A percentile compares a stretch with the other conserved stretches of the same genome.
phyloP scores from a whole-genome alignment of 1,140 invertebrate genomes.

The Drosophila murphyi region DNA sequence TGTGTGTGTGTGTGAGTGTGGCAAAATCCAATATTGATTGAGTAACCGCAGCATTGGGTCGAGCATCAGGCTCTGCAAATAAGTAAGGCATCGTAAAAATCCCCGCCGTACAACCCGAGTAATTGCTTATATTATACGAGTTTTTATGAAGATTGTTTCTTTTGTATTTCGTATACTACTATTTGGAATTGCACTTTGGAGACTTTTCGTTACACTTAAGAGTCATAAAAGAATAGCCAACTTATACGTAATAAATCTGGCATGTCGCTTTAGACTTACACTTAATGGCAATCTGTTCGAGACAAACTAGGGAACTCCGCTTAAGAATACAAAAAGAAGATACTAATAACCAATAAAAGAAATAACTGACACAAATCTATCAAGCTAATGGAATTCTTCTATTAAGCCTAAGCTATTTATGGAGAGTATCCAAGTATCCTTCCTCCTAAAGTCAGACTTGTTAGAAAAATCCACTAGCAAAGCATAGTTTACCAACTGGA shows the following conservation, averaged over 20 bases:
- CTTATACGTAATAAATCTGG: constrained; percentile 40
- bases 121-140: constrained; percentile 70
- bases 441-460: too few relatives aligned
- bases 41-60: constrained; percentile 66
- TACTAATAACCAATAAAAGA: not conserved
- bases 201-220: constrained; percentile 40
- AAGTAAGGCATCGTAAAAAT: constrained; percentile 70
- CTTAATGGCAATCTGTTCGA: not conserved
- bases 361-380: not conserved
- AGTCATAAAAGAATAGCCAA: constrained; percentile 50
- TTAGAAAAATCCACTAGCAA: too few relatives aligned
- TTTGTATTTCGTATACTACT: constrained; percentile 28
- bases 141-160: constrained; percentile 71
- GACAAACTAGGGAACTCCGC: constrained; percentile 7
- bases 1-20: constrained; percentile 44
- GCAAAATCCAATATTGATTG: constrained; percentile 74
- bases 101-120: constrained; percentile 27
- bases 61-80: constrained; percentile 50
- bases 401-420: too few relatives aligned
- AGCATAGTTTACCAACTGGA: too few relatives aligned
- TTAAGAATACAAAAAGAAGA: not conserved
- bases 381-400: too few relatives aligned
- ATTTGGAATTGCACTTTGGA: constrained; percentile 61
- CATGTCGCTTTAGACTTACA: not conserved
- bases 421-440: too few relatives aligned